These are phyloP conservation scores for Psettodes erumei DNA, from an alignment of 2,113 vertebrate genomes.

Conservation along the genomic window DNA sequence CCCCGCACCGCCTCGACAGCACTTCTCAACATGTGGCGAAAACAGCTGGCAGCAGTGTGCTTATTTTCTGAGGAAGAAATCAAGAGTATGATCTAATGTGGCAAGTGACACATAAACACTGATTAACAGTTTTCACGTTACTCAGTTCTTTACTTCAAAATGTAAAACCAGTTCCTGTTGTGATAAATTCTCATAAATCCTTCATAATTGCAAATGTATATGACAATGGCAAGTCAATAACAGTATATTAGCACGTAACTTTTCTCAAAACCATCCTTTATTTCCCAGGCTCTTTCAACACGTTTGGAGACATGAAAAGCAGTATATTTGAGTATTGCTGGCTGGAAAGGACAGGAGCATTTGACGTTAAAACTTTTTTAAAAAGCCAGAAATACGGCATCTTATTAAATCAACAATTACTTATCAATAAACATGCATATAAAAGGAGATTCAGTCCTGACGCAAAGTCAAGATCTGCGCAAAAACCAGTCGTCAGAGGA, in stretches of 20 bases:
- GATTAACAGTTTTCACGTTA: conserved; percentile 33
- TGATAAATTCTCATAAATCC: conserved; percentile 4
- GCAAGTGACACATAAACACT: conserved; percentile 38
- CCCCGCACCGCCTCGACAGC: conserved; percentile 52
- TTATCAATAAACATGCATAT: too few species aligned
- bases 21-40: conserved; percentile 54
- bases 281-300: not conserved
- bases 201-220: not conserved
- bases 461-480: not conserved
- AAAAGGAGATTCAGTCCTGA: not conserved
- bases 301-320: not conserved
- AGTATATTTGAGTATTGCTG: too few species aligned
- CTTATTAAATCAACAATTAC: too few species aligned
- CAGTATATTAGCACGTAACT: not conserved
- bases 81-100: conserved; percentile 41
- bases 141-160: not conserved
- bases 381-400: too few species aligned
- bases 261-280: not conserved
- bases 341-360: too few species aligned
- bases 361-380: too few species aligned
- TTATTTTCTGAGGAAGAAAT: conserved; percentile 31
- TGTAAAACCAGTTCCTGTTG: not conserved
- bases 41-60: conserved; percentile 57
- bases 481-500: too few species aligned
- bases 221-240: too few species aligned